phyloP scores from a whole-genome alignment of 2,113 vertebrate species.

The Heptranchias perlo region DNA sequence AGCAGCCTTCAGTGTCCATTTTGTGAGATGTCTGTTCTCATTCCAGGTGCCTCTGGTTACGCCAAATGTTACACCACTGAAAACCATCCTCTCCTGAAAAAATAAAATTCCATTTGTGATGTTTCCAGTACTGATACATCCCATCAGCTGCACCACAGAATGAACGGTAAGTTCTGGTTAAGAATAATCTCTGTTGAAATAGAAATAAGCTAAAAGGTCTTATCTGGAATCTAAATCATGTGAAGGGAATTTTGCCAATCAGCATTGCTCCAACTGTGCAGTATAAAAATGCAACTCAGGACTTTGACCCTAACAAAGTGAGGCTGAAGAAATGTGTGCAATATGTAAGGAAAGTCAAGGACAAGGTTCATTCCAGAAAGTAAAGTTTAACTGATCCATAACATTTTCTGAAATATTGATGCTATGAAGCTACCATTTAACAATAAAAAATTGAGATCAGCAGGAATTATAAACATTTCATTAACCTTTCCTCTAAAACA shows the following conservation, averaged over 20 bases:
- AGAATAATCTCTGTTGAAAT: not conserved
- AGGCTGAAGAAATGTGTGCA: not conserved
- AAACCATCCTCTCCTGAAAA: not conserved
- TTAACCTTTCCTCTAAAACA: not conserved
- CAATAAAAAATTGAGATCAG: not conserved
- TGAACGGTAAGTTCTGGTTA: not conserved
- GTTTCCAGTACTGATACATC: not conserved
- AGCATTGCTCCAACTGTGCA: not conserved
- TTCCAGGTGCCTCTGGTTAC: not conserved
- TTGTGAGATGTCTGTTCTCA: not conserved
- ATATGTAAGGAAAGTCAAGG: not conserved
- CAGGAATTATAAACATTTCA: not conserved
- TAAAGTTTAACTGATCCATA: conserved; percentile 27
- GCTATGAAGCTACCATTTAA: not conserved
- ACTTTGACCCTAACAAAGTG: not conserved
- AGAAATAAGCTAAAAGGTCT: not conserved
- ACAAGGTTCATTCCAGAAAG: not conserved
- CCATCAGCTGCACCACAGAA: not conserved
- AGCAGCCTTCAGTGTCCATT: not conserved
- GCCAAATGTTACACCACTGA: not conserved
- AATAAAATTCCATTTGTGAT: not conserved
- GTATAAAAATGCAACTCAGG: not conserved
- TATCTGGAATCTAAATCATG: not conserved
- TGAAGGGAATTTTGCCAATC: not conserved
- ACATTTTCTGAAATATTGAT: not conserved